Base-by-base conservation (phyloP, 92 coral and sea anemone species). In the Heteractis magnifica region DNA sequence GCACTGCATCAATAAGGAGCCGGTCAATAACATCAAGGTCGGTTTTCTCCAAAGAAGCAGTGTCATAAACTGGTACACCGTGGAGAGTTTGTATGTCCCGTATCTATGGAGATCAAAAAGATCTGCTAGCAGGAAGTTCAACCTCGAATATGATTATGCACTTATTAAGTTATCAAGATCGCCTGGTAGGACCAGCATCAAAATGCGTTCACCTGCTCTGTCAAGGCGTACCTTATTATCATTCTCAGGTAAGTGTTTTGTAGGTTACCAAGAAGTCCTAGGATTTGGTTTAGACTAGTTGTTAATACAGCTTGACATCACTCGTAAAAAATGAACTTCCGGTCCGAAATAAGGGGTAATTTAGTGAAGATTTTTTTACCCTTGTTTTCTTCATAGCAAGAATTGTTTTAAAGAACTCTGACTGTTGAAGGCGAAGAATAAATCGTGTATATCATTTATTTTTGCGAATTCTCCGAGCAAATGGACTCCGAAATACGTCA, bases 31-130 rank as follows among this genome's bases (percentile, higher is more conserved):
- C 41, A 51, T 93, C 20, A 88, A 80, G 65, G 92, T 84, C n/a
- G 95, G 98, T 4, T 93, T 93, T 79, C 71, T 91, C 44, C 88
- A 90, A 84, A 65, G 85, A n/a, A 81, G 85, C 50, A 90, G 90
- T 6, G 51, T 73, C 44, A 73, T 86, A 14, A 77, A 87, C 26
- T 89, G 95, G 98, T 93, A 87, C 76, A 68, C 78, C 55, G 95
- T 87, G 19, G 74, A 41, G 3, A 77, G 78, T 44, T 84, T 70
- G 15, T 59, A 77, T 65, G 72, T 87, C 6, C 91, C 97, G 14
- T 76, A 80, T 53, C 49, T 12, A 52, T 78, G 88, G 83, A 21
- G 60, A 51, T 12, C 50, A 49, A 20, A 65, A 6, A 52, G 71
- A 21, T 20, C 44, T 51, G 15, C 56, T 23, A 4, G 23, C 26